Conservation (phyloP, 2,113 vertebrate species). For the Thermophis baileyi region DNA sequence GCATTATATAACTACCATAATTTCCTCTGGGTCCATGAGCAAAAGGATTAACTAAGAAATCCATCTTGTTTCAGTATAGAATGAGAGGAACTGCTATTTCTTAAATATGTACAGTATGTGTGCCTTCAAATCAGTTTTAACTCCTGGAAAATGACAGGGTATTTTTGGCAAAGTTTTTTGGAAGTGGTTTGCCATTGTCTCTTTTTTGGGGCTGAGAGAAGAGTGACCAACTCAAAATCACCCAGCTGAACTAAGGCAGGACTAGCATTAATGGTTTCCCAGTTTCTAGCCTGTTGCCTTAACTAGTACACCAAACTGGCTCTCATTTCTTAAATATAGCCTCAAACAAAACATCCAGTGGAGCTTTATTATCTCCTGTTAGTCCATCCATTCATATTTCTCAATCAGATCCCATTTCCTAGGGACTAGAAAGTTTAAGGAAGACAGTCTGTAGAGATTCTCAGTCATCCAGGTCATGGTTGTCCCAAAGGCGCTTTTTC, state of each 20-base stretch:
- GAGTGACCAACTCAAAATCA: neutral
- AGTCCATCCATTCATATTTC: neutral
- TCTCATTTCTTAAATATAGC: neutral
- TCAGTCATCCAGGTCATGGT: too few relatives aligned
- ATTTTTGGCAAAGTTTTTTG: neutral
- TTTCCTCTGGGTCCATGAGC: neutral
- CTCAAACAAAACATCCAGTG: neutral
- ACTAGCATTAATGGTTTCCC: neutral
- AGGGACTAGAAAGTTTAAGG: neutral
- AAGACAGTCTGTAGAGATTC: neutral
- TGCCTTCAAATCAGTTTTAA: neutral
- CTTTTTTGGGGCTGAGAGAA: neutral
- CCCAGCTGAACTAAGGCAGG: neutral
- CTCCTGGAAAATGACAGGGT: neutral
- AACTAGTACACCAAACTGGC: neutral
- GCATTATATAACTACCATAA: constrained; percentile 1
- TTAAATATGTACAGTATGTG: constrained; percentile 25
- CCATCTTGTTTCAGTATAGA: neutral
- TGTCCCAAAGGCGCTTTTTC: too few relatives aligned
- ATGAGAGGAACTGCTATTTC: constrained; percentile 2
- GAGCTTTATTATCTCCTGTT: neutral
- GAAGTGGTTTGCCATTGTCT: neutral
- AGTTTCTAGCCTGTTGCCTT: neutral
- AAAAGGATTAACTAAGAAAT: constrained; percentile 33
- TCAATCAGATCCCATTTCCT: neutral